Percentiles rank a stretch among this genome's conserved stretches.
phyloP scores from a whole-genome alignment of 1,140 invertebrate species.

The Physella acuta region DNA sequence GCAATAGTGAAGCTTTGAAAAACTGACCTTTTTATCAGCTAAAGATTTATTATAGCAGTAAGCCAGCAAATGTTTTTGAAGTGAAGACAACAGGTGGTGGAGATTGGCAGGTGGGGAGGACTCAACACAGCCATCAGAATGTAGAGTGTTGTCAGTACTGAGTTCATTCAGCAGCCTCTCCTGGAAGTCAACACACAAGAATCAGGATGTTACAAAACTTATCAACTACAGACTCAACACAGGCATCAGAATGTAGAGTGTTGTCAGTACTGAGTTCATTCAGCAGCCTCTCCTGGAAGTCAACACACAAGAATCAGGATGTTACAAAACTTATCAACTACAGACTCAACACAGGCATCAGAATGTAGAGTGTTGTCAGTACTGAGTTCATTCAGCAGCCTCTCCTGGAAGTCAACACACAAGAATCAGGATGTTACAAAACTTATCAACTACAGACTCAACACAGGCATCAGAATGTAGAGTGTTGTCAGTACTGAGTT shows the following conservation, averaged over 20 bases:
- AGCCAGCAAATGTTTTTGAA: conserved; percentile 69
- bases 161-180: conserved; percentile 56
- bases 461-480: conserved; percentile 2
- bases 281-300: conserved; percentile 52
- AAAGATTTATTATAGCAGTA: conserved; percentile 50
- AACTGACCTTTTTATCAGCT: conserved; percentile 26
- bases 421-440: too few species aligned
- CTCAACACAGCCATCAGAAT: conserved; percentile 22
- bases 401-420: conserved; percentile 49
- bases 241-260: conserved; percentile 6
- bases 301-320: too few species aligned
- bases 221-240: conserved; percentile 33
- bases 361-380: conserved; percentile 34
- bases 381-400: conserved; percentile 54
- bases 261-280: conserved; percentile 54
- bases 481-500: conserved; percentile 48
- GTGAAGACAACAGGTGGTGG: conserved; percentile 64
- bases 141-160: conserved; percentile 40
- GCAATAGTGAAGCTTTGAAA: too few species aligned
- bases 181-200: conserved; percentile 43
- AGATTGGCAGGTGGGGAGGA: conserved; percentile 59
- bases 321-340: too few species aligned
- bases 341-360: conserved; percentile 26
- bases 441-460: too few species aligned
- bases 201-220: too few species aligned